phyloP scores from a whole-genome alignment of 2,797 vertebrate species.

The Toxotes lorentzi region DNA sequence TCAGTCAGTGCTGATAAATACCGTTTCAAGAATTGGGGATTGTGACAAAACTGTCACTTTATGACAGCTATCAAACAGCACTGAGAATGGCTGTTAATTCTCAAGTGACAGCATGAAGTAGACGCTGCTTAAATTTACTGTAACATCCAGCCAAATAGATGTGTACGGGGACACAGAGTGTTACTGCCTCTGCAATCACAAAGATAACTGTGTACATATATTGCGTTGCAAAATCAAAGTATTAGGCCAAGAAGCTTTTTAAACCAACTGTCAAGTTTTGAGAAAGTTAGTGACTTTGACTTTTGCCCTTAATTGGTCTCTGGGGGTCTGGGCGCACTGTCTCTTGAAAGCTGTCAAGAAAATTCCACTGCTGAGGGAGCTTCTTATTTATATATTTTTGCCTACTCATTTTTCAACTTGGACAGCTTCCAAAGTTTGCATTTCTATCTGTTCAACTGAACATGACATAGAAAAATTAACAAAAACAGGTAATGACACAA shows the following conservation, averaged over 20 bases:
- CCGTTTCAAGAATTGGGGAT: conserved; percentile 52
- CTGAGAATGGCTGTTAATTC: conserved; percentile 43
- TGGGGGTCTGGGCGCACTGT: neutral
- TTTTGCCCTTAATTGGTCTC: conserved; percentile 65
- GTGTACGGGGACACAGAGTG: neutral
- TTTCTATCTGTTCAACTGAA: neutral
- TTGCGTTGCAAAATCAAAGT: conserved; percentile 23
- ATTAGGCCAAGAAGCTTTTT: neutral
- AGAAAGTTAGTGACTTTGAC: conserved; percentile 50
- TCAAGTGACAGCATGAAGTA: conserved; percentile 40
- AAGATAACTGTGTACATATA: neutral
- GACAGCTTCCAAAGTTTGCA: neutral
- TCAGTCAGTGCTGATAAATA: conserved; percentile 64
- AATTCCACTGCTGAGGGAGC: conserved; percentile 12
- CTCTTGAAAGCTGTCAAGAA: conserved; percentile 36
- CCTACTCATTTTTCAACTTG: conserved; percentile 10
- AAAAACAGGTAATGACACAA: too few relatives aligned
- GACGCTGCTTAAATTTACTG: conserved; percentile 13
- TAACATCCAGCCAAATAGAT: conserved; percentile 26
- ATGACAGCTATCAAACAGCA: conserved; percentile 60
- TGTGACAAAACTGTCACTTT: conserved; percentile 62
- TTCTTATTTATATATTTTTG: conserved; percentile 13
- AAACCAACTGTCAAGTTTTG: conserved; percentile 30
- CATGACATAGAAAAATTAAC: neutral
- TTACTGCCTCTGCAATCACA: neutral